phyloP scores from a whole-genome alignment of 2,888 invertebrate species.

The Melanophora roralis region DNA sequence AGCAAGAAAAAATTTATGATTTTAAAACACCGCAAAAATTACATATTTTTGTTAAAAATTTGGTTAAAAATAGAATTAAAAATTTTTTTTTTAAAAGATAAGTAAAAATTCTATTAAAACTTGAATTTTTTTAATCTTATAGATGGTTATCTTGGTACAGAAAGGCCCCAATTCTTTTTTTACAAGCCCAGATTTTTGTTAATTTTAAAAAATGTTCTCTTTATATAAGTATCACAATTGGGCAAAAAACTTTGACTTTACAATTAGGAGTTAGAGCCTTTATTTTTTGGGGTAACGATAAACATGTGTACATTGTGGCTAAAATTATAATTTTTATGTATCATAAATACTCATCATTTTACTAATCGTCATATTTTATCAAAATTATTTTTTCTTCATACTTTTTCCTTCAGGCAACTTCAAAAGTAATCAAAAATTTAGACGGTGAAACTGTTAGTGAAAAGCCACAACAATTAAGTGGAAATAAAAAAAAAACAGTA shows the following conservation, averaged over 20 bases:
- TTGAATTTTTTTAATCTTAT: background rate
- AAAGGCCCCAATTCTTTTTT: too few species aligned
- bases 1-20: too few species aligned
- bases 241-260: too few species aligned
- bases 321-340: conserved; percentile 24
- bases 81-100: too few species aligned
- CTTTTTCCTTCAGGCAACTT: conserved; percentile 73
- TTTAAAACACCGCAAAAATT: too few species aligned
- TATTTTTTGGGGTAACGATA: background rate
- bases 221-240: too few species aligned
- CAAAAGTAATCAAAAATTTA: conserved; percentile 46
- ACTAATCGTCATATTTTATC: conserved; percentile 69
- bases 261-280: background rate
- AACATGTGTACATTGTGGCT: too few species aligned
- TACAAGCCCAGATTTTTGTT: too few species aligned
- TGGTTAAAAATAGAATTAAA: too few species aligned
- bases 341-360: conserved; percentile 63
- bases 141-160: background rate
- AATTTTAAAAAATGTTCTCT: too few species aligned
- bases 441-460: conserved; percentile 11
- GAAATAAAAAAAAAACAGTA: conserved; percentile 7
- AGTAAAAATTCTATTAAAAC: background rate
- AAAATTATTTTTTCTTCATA: conserved; percentile 65
- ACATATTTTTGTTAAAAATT: too few species aligned
- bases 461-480: conserved; percentile 46